A percentile compares a stretch with the other conserved stretches of the same genome.
Evolutionary conservation across 1,140 invertebrate genomes (phyloP).

Genomic region (Microplitis mediator): DNA sequence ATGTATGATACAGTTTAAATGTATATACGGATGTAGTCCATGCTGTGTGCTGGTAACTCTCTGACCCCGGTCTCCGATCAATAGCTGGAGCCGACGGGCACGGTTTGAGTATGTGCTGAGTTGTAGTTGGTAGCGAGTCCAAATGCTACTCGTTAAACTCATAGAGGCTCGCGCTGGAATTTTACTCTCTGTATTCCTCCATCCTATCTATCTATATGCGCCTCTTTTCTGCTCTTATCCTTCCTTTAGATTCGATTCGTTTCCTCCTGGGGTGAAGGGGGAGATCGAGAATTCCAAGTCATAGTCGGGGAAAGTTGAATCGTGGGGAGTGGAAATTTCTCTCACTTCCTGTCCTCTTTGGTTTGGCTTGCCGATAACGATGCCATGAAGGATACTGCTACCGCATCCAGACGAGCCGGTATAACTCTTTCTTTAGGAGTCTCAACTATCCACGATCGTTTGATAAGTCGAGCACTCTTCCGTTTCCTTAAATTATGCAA

Average conservation of each 20-base stretch:
- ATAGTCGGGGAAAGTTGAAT: no score
- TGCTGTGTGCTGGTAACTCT: constrained; percentile 40
- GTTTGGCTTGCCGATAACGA: not conserved
- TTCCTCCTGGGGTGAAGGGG: no score
- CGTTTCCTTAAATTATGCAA: constrained; percentile 7
- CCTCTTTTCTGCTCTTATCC: no score
- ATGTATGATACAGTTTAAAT: constrained; percentile 27
- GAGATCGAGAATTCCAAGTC: no score
- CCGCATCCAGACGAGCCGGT: not conserved
- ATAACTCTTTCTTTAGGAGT: no score
- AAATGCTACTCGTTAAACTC: constrained; percentile 37
- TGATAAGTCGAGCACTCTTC: constrained; percentile 19
- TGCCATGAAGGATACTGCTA: not conserved
- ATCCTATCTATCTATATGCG: no score
- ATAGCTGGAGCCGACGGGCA: constrained; percentile 56
- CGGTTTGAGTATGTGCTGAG: constrained; percentile 40
- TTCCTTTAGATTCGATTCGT: no score
- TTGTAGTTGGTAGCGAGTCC: constrained; percentile 46
- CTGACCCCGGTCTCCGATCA: constrained; percentile 62
- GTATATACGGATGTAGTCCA: constrained; percentile 56
- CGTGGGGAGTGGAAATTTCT: no score
- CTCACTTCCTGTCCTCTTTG: not conserved
- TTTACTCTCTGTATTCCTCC: not conserved
- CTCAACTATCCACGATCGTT: not conserved
- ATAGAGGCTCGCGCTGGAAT: no score